Evolutionary conservation across 2,797 vertebrate genomes (phyloP).

Genomic region (Crenichthys baileyi): DNA sequence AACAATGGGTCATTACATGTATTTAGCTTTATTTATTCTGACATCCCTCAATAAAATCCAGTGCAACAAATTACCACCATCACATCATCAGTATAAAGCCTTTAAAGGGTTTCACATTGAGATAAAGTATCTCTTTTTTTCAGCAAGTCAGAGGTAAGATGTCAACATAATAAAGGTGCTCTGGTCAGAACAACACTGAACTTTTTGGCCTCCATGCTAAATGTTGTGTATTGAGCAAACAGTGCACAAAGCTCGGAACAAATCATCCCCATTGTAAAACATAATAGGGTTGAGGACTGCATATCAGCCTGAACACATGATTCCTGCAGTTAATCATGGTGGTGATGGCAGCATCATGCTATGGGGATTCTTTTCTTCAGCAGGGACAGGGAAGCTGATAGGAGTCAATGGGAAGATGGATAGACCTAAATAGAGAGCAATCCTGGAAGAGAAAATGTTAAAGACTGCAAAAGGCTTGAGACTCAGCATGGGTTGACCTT

Average conservation of each 20-base stretch:
- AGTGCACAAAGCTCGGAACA: neutral
- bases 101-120: neutral
- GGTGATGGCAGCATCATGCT: neutral
- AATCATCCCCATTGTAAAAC: neutral
- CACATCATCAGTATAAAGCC: neutral
- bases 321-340: neutral
- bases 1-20: neutral
- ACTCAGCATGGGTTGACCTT: neutral
- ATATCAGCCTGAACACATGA: neutral
- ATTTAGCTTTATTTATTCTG: neutral
- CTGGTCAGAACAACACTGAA: neutral
- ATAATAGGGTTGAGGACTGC: neutral
- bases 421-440: neutral
- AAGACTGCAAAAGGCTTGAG: neutral
- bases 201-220: too few species aligned
- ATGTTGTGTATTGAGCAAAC: neutral
- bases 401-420: neutral
- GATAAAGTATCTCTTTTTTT: neutral
- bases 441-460: neutral
- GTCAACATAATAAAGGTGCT: neutral
- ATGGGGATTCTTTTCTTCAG: neutral
- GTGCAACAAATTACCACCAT: neutral
- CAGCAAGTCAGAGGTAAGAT: neutral
- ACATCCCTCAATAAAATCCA: neutral
- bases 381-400: neutral